Base-by-base conservation (phyloP, 2,113 vertebrate genomes). In the Chascanopsetta lugubris region DNA sequence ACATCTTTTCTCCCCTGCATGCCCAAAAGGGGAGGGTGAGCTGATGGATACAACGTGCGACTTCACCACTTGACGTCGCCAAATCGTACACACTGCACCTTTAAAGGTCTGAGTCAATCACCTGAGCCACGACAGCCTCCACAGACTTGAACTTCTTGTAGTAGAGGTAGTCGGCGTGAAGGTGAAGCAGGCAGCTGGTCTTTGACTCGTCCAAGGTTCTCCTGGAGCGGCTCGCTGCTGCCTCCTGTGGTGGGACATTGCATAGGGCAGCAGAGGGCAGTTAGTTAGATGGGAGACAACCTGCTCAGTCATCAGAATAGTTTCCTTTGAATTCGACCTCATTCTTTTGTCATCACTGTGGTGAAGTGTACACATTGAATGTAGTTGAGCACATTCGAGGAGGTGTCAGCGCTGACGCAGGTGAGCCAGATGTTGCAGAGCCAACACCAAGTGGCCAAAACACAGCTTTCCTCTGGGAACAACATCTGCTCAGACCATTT, bases 51-150 rank as follows among this genome's bases (percentile, higher is more conserved):
- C n/a, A n/a, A n/a, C n/a, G n/a, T n/a, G n/a, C n/a, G n/a, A n/a
- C n/a, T n/a, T n/a, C n/a, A n/a, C n/a, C n/a, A n/a, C n/a, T n/a
- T n/a, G n/a, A n/a, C n/a, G n/a, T n/a, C n/a, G n/a, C n/a, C n/a
- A n/a, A n/a, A n/a, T n/a, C n/a, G n/a, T n/a, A n/a, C n/a, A n/a
- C n/a, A n/a, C n/a, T n/a, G n/a, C n/a, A 15, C 25, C 2, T 51
- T 34, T 18, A 34, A 0, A 54, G 2, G 25, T 47, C 11, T 67
- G 9, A 61, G 32, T 0, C 0, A 5, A 2, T 89, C 75, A 94
- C 94, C 93, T 94, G 94, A 69, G 90, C 90, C 34, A 94, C 87
- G 15, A 94, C 92, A 5, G 87, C 91, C 59, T 93, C 89, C 1
- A 88, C 59, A 24, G 92, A 91, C 48, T 89, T 92, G 73, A 94